Conservation (phyloP, 2,888 invertebrate species). For the Dorcus parallelipipedus region DNA sequence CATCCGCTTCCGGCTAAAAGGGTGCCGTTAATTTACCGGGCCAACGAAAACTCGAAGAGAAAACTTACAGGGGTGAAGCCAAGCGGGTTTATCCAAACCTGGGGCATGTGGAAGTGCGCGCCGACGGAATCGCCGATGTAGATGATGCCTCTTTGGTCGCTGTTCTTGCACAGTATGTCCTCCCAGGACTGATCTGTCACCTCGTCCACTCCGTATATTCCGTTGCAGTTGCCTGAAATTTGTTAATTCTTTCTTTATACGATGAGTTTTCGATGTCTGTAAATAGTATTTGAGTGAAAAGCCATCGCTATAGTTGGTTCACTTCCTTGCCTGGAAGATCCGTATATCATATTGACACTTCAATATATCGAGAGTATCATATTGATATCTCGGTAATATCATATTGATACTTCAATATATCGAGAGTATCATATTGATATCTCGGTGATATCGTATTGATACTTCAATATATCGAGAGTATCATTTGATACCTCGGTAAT, state of each 20-base stretch:
- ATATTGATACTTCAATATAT: no score
- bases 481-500: no score
- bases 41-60: background rate
- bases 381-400: no score
- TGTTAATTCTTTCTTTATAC: background rate
- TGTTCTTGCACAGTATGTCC: constrained; percentile 30
- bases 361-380: no score
- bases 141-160: constrained; percentile 32
- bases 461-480: no score
- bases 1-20: constrained; percentile 33
- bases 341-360: no score
- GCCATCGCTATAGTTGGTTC: background rate
- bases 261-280: background rate
- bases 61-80: constrained; percentile 35
- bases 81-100: constrained; percentile 46
- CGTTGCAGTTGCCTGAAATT: constrained; percentile 37
- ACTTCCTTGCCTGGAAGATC: no score
- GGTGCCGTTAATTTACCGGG: background rate
- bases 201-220: constrained; percentile 34
- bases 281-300: background rate
- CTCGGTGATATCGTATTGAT: no score
- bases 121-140: constrained; percentile 49
- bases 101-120: constrained; percentile 53
- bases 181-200: constrained; percentile 31
- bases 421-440: no score